phyloP scores from a whole-genome alignment of 2,888 invertebrate genomes.

The Dolichomitus sp. region DNA sequence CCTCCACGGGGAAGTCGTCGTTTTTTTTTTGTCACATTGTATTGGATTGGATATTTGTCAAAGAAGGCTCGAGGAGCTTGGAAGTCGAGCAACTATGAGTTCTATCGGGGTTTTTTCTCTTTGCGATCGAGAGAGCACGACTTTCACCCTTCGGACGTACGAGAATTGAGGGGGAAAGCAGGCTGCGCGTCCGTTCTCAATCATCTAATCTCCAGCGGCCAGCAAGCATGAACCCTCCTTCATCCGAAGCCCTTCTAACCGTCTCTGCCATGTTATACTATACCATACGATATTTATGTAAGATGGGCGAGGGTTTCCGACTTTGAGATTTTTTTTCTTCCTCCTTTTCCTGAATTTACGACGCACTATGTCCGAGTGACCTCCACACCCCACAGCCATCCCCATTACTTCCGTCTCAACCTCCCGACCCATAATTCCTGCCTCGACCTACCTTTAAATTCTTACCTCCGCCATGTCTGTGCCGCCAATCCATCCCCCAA shows the following conservation, averaged over 20 bases:
- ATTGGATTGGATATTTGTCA: conserved; percentile 44
- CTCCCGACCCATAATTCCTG: conserved; percentile 38
- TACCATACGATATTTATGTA: conserved; percentile 22
- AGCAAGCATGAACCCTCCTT: conserved; percentile 24
- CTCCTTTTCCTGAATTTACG: conserved; percentile 35
- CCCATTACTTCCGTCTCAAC: conserved; percentile 30
- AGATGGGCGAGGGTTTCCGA: conserved; percentile 1
- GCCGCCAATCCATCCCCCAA: conserved; percentile 17
- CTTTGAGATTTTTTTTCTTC: conserved; percentile 43
- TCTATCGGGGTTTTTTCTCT: not conserved
- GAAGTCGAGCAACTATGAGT: not conserved
- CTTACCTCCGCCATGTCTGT: conserved; percentile 9
- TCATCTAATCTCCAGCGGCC: conserved; percentile 40
- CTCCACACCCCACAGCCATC: not conserved
- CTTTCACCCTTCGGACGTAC: conserved; percentile 7
- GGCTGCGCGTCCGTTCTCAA: conserved; percentile 26
- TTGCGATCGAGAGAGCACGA: conserved; percentile 4
- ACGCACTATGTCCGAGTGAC: conserved; percentile 31
- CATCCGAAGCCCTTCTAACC: conserved; percentile 25
- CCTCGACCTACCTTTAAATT: conserved; percentile 37
- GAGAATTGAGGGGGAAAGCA: conserved; percentile 7
- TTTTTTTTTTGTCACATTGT: conserved; percentile 27
- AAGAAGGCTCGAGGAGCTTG: not conserved
- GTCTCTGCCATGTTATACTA: not conserved
- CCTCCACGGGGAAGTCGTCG: conserved; percentile 4